A percentile compares a stretch with the other conserved stretches of the same genome.
phyloP scores from a whole-genome alignment of 2,113 vertebrate genomes.

The Eulemur macaco region DNA sequence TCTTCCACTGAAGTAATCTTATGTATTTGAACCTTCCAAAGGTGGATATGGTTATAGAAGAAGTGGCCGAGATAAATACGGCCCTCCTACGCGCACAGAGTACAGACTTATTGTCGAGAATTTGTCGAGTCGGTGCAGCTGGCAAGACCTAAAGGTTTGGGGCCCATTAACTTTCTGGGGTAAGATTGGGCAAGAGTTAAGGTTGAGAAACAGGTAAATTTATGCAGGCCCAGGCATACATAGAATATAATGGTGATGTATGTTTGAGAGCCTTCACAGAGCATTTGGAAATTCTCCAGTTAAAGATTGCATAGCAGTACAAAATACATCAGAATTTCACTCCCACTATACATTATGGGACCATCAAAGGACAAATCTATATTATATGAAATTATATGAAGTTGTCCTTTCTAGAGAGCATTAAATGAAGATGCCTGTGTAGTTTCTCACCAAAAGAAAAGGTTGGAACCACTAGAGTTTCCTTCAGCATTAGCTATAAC shows the following conservation, averaged over 20 bases:
- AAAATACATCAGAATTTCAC: background rate
- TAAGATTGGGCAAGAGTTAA: conserved; percentile 48
- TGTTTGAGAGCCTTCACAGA: background rate
- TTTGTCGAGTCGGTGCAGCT: conserved; percentile 97
- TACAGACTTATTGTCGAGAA: conserved; percentile 99
- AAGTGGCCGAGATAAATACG: conserved; percentile 95
- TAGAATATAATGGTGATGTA: background rate
- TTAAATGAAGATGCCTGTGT: background rate
- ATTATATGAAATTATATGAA: background rate
- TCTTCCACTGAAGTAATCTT: conserved; percentile 83
- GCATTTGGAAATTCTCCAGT: background rate
- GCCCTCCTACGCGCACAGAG: conserved; percentile 96
- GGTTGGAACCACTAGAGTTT: background rate
- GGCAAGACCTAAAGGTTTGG: conserved; percentile 97
- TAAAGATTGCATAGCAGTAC: background rate
- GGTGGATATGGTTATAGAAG: conserved; percentile 96
- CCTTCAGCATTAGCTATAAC: background rate
- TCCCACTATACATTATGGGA: background rate
- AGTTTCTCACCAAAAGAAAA: background rate
- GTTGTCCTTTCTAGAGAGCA: background rate
- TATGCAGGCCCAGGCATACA: background rate
- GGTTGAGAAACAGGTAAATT: background rate
- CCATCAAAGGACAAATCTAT: background rate
- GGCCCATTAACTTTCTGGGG: conserved; percentile 48
- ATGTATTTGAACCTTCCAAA: conserved; percentile 90